Conservation (phyloP, 2,113 vertebrate genomes). For the Fulmarus glacialis region DNA sequence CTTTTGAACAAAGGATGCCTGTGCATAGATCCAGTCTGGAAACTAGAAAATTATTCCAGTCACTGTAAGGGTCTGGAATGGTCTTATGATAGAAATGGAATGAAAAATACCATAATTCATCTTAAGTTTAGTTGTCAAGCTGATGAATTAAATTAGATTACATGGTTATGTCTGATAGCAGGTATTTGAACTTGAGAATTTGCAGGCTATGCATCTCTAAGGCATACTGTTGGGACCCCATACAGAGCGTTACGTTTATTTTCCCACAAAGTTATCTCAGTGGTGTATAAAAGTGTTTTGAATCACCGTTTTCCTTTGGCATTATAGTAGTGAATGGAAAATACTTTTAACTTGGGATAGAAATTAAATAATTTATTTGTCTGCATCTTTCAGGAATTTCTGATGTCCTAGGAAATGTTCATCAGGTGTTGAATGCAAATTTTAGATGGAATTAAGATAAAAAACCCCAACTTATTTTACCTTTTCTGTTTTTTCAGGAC, state of each 20-base stretch:
- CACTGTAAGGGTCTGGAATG: neutral
- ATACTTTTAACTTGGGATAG: neutral
- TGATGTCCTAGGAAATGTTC: neutral
- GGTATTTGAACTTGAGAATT: neutral
- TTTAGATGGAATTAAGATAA: neutral
- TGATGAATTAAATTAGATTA: neutral
- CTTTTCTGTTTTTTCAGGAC: neutral
- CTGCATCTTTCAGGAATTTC: neutral
- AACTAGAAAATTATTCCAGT: neutral
- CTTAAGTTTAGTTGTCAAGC: neutral
- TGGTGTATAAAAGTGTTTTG: neutral
- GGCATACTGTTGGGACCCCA: neutral
- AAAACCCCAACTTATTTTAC: rapidly evolving
- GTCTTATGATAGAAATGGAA: neutral
- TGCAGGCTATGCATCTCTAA: neutral
- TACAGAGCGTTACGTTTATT: neutral
- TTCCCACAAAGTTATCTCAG: neutral
- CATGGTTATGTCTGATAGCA: neutral
- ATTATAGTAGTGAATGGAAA: neutral
- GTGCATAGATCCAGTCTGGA: neutral
- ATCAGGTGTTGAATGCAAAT: neutral
- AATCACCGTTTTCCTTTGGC: neutral
- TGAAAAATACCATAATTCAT: neutral
- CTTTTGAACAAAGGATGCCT: neutral
- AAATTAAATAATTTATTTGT: neutral